These are phyloP conservation scores for Mus spretus DNA, from an alignment of 2,797 vertebrate species.

Conservation along the genomic window DNA sequence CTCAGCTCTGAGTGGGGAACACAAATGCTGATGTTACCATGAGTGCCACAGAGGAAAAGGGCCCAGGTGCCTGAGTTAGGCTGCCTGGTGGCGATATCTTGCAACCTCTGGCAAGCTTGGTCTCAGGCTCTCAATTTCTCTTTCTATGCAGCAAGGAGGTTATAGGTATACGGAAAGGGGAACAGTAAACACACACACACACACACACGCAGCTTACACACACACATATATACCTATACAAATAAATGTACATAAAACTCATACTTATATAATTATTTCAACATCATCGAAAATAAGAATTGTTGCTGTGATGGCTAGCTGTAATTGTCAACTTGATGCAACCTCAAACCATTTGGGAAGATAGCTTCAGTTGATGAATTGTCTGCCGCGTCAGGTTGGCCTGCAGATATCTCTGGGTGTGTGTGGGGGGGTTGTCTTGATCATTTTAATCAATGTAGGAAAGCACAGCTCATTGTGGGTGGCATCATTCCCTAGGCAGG, in stretches of 20 bases:
- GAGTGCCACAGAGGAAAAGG: neutral
- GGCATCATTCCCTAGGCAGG: neutral
- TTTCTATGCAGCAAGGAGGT: neutral
- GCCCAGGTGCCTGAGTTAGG: neutral
- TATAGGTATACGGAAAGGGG: accelerated
- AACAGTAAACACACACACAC: neutral
- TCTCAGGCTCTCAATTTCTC: neutral
- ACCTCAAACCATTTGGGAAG: neutral
- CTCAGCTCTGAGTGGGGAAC: neutral
- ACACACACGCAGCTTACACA: neutral
- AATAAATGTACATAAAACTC: neutral
- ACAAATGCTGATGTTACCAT: accelerated
- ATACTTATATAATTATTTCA: neutral
- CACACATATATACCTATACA: neutral
- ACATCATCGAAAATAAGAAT: neutral
- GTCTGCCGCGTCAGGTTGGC: neutral
- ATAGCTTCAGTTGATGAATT: neutral
- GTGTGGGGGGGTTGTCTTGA: neutral
- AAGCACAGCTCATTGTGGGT: neutral
- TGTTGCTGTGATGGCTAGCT: neutral
- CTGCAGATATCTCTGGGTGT: too few species aligned
- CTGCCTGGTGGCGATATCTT: accelerated
- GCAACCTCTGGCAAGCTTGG: neutral
- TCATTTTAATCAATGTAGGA: neutral
- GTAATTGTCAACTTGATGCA: neutral